Evolutionary conservation across 2,113 vertebrate species (phyloP), one percentile per base, ranked within the genome.

Genomic region (Dolichotis patagonum): DNA sequence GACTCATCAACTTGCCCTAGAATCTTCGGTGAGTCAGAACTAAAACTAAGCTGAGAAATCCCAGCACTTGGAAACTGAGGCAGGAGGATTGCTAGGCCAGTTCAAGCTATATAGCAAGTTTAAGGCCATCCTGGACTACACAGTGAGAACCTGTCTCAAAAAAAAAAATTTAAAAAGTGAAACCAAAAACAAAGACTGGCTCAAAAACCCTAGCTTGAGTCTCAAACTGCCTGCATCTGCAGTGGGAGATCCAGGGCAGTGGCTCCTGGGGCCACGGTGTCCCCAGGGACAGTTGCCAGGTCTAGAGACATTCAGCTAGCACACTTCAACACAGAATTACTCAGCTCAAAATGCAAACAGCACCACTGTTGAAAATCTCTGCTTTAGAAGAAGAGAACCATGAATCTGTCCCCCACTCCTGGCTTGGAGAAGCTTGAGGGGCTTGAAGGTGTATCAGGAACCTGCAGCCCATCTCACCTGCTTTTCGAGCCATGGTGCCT

Each of bases 1-100:
- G 9, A 56, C 32, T 81, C 78, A 35, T 54, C 49, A 80, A 69
- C 78, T 56, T 75, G 38, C 46, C 83, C 26, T 52, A 35, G 85
- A 49, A 43, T 65, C 46, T 96, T 94, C 4, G 30, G 30, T 90
- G 67, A 96, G 60, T 97, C 93, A 96, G 91, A 93, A 75, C 7
- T 67, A 35, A 95, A 91, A 46, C 35, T n/a, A 80, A 80, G 32
- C 49, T 80, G 77, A 8, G 46, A 46, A 32, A 80, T 35, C 77
- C 16, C 30, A 54, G 49, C 49, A 54, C 30, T 80, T 13, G 30
- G 16, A 80, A 49, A 35, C 30, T 80, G 30, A 80, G 30, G 46
- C 46, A 80, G 30, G n/a, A 43, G 38, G 30, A 80, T 3, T 52
- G 77, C 7, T 30, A 80, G 30, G 30, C 77, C 46, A 13, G 77